Conservation (phyloP, 2,113 vertebrate species). For the Setophaga coronata region DNA sequence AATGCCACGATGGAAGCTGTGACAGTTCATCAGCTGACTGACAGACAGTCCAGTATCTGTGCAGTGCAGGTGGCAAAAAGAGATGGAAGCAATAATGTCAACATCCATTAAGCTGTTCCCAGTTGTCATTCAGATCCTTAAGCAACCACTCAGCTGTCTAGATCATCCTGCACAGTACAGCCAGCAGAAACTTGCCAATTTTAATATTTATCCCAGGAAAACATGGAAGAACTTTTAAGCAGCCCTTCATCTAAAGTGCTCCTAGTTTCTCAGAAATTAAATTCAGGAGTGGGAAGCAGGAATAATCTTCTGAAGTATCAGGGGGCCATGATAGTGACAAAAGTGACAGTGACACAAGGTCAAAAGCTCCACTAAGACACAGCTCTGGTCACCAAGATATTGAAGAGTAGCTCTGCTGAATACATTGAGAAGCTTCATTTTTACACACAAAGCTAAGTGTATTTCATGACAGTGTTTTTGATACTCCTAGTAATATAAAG, state of each 20-base stretch:
- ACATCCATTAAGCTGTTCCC: constrained; percentile 33
- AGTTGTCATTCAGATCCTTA: constrained; percentile 31
- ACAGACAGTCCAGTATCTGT: constrained; percentile 50
- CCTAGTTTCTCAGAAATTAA: background rate
- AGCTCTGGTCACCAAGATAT: background rate
- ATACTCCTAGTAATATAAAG: background rate
- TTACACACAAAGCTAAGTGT: background rate
- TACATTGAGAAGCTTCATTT: background rate
- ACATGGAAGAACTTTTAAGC: background rate
- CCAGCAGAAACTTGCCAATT: background rate
- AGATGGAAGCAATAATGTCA: constrained; percentile 35
- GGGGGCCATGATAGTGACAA: background rate
- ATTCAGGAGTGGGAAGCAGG: background rate
- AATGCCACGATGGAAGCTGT: background rate
- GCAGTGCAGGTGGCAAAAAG: constrained; percentile 40
- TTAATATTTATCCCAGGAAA: constrained; percentile 5
- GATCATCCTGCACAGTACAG: background rate
- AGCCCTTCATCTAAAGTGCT: background rate
- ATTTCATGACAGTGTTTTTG: background rate
- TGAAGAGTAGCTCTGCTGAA: background rate
- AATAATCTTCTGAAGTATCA: background rate
- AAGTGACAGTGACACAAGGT: background rate
- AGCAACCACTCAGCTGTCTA: constrained; percentile 14
- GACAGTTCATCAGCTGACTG: constrained; percentile 31
- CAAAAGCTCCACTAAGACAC: background rate